Percentiles rank a stretch among this genome's conserved stretches.
These are phyloP conservation scores for Bibio marci DNA, from an alignment of 2,888 invertebrate species.

Conservation along the genomic window DNA sequence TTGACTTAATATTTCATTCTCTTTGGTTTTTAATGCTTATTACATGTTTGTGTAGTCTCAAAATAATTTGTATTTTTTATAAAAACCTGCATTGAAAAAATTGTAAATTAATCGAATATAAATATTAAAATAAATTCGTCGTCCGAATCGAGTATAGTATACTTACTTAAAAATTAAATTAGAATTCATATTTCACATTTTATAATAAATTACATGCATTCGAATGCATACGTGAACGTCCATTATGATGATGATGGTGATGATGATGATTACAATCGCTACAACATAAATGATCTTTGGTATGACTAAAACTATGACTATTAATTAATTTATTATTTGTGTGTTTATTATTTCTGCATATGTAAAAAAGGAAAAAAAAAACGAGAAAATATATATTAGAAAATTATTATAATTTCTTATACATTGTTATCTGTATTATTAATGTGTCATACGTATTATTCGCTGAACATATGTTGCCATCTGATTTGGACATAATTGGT, in stretches of 20 bases:
- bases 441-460: background rate
- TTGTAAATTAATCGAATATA: too few relatives aligned
- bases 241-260: constrained; percentile 16
- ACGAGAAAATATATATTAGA: background rate
- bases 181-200: too few relatives aligned
- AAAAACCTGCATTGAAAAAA: too few relatives aligned
- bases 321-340: constrained; percentile 20
- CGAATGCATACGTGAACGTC: constrained; percentile 20
- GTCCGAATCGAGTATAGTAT: too few relatives aligned
- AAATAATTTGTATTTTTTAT: too few relatives aligned
- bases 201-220: constrained; percentile 19
- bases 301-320: constrained; percentile 26
- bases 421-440: background rate
- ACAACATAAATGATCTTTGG: constrained; percentile 26
- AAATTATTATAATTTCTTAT: background rate
- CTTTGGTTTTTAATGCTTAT: too few relatives aligned
- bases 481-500: background rate
- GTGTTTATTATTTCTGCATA: constrained; percentile 14
- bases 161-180: too few relatives aligned
- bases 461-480: constrained; percentile 1
- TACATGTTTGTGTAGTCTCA: too few relatives aligned
- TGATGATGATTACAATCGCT: constrained; percentile 16
- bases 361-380: constrained; percentile 1
- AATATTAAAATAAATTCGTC: too few relatives aligned
- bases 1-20: too few relatives aligned